These are phyloP conservation scores for Galago senegalensis DNA, from an alignment of 2,797 vertebrate genomes.

Conservation along the genomic window DNA sequence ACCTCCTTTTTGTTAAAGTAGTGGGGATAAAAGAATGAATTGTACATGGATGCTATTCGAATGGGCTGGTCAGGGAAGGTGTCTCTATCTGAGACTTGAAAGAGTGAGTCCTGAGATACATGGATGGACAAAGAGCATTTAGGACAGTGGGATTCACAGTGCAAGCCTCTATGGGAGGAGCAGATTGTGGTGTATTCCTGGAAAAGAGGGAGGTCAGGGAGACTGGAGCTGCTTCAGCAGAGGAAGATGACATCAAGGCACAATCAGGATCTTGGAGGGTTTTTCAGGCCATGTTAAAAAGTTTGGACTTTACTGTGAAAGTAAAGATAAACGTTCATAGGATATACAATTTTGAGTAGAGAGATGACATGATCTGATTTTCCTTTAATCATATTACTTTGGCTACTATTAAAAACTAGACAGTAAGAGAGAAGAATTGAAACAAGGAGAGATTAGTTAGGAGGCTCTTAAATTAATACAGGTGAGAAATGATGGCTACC, in stretches of 20 bases:
- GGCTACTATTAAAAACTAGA: not conserved
- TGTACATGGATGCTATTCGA: not conserved
- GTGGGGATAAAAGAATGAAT: not conserved
- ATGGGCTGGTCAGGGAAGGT: not conserved
- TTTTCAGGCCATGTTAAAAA: not conserved
- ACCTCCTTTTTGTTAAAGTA: not conserved
- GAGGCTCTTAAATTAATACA: not conserved
- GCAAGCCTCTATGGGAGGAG: not conserved
- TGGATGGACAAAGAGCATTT: not conserved
- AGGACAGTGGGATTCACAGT: not conserved
- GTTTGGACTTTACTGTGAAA: not conserved
- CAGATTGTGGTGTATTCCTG: too few species aligned
- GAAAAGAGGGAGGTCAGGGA: not conserved
- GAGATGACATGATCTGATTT: not conserved
- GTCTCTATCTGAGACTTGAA: not conserved
- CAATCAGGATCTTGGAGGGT: not conserved
- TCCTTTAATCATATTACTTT: not conserved
- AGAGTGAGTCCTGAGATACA: not conserved
- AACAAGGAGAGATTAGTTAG: not conserved
- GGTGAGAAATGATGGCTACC: not conserved
- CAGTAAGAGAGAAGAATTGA: not conserved
- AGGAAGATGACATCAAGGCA: not conserved
- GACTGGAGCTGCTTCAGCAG: not conserved
- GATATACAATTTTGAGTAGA: not conserved
- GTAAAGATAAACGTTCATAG: not conserved